phyloP scores from a whole-genome alignment of 92 coral and sea anemone genomes.

The Paramuricea clavata region DNA sequence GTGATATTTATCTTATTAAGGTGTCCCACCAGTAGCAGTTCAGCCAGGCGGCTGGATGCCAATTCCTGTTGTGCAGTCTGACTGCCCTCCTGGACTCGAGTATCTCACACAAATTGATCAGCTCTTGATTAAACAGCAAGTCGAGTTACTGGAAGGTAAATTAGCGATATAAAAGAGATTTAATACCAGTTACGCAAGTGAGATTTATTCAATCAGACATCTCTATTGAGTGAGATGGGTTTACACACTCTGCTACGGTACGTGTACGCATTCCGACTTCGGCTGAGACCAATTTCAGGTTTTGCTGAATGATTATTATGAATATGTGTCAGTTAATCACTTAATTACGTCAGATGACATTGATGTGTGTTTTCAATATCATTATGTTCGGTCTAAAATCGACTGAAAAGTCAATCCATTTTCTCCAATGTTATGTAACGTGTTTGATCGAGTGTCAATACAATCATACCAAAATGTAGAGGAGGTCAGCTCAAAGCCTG shows the following conservation, averaged over 20 bases:
- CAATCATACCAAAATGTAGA: too few relatives aligned
- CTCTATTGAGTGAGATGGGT: neutral
- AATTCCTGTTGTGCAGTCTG: conserved; percentile 70
- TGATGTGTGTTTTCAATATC: too few relatives aligned
- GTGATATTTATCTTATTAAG: neutral
- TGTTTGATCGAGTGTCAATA: neutral
- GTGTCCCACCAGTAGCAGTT: conserved; percentile 34
- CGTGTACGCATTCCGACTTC: neutral
- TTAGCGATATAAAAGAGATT: neutral
- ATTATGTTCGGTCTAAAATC: neutral
- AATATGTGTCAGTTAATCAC: neutral
- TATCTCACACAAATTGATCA: conserved; percentile 93
- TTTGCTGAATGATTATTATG: neutral
- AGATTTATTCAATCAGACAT: neutral
- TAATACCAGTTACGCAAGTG: neutral
- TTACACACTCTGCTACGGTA: neutral
- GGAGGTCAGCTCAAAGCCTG: too few relatives aligned
- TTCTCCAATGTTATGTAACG: neutral
- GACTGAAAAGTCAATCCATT: neutral
- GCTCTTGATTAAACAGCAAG: conserved; percentile 92
- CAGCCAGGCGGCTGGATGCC: conserved; percentile 85
- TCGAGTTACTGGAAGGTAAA: conserved; percentile 90
- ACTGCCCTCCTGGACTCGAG: conserved; percentile 97
- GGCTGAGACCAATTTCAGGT: too few relatives aligned
- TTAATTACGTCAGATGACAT: too few relatives aligned